Evolutionary conservation across 2,113 vertebrate species (phyloP).

Genomic region (Anhinga anhinga): DNA sequence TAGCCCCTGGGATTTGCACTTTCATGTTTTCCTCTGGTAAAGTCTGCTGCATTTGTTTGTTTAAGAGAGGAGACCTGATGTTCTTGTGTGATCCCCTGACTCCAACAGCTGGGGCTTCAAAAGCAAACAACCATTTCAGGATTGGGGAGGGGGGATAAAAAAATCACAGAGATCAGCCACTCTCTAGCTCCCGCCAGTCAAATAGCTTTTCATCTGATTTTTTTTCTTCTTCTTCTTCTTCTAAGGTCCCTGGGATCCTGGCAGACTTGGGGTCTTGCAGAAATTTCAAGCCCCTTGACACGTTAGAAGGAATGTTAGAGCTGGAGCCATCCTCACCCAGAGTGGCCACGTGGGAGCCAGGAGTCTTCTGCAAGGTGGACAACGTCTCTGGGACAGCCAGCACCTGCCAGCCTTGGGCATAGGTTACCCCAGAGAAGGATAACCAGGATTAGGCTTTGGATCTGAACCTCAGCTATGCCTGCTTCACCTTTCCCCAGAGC

Average conservation of each 20-base stretch:
- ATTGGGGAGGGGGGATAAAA: neutral
- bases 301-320: rapidly evolving
- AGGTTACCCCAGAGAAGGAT: neutral
- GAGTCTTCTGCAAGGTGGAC: neutral
- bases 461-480: neutral
- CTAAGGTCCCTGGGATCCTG: neutral
- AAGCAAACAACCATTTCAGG: conserved; percentile 14
- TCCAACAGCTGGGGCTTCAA: conserved; percentile 13
- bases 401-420: neutral
- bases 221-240: neutral
- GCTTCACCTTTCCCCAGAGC: neutral
- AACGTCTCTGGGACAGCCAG: neutral
- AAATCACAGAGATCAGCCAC: neutral
- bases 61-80: conserved; percentile 38
- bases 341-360: neutral
- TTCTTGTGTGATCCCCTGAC: conserved; percentile 32
- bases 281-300: neutral
- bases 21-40: conserved; percentile 35
- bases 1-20: conserved; percentile 47
- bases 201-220: neutral
- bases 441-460: neutral
- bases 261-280: neutral
- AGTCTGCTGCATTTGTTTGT: conserved; percentile 6
- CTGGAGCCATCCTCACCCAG: neutral
- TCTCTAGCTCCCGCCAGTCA: neutral